A percentile compares a stretch with the other conserved stretches of the same genome.
phyloP scores from a whole-genome alignment of 2,113 vertebrate species.

The Leuciscus idus region DNA sequence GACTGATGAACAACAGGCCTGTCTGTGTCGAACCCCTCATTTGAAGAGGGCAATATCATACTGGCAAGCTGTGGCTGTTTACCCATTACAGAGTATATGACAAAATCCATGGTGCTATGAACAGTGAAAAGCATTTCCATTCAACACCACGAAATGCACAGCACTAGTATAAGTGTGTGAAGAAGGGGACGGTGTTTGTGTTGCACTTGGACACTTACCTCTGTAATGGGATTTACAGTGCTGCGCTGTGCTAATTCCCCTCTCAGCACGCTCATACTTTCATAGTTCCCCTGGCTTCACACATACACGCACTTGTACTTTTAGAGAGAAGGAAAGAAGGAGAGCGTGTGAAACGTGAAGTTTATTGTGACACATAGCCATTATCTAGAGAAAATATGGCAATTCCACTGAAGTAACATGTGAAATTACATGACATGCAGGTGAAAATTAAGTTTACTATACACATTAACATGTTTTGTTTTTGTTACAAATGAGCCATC shows the following conservation, averaged over 20 bases:
- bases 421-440: not conserved
- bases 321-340: slow-evolving; percentile 32
- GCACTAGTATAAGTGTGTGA: slow-evolving; percentile 9
- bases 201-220: slow-evolving; percentile 64
- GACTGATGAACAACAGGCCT: not conserved
- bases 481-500: not conserved
- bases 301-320: slow-evolving; percentile 15
- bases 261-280: slow-evolving; percentile 54
- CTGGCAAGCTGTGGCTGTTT: slow-evolving; percentile 5
- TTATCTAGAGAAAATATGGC: slow-evolving; percentile 66
- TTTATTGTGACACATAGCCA: slow-evolving; percentile 71
- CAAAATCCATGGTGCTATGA: slow-evolving; percentile 25
- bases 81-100: slow-evolving; percentile 4
- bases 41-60: not conserved
- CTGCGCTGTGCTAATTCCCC: slow-evolving; percentile 65
- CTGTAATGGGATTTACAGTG: slow-evolving; percentile 66
- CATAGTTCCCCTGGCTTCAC: slow-evolving; percentile 23
- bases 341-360: slow-evolving; percentile 60
- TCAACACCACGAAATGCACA: slow-evolving; percentile 13
- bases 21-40: not conserved
- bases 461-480: not conserved
- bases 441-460: not conserved
- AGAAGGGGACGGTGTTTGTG: slow-evolving; percentile 53
- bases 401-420: slow-evolving; percentile 49
- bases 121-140: slow-evolving; percentile 44